Percentiles rank a stretch among this genome's conserved stretches.
These are phyloP conservation scores for Drosophila grimshawi DNA, from an alignment of 1,140 invertebrate species.

Conservation along the genomic window DNA sequence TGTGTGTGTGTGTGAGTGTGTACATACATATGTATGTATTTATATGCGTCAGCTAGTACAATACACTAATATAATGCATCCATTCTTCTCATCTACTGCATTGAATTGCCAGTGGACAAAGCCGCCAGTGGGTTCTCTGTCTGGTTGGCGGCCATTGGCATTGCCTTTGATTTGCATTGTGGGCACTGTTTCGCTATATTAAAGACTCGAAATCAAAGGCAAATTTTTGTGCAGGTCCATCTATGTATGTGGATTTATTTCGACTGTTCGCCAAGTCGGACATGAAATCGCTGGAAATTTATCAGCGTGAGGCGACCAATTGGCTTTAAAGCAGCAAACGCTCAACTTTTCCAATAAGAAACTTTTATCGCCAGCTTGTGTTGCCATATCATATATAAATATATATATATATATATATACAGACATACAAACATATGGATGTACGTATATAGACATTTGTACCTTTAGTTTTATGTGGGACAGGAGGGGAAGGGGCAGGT, in stretches of 20 bases:
- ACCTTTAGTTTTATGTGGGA: not conserved
- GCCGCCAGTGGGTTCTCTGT: not conserved
- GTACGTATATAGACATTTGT: not conserved
- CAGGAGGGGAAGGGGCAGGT: not conserved
- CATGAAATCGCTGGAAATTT: constrained; percentile 49
- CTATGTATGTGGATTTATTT: constrained; percentile 8
- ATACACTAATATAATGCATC: constrained; percentile 37
- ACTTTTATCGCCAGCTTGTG: constrained; percentile 53
- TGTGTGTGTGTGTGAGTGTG: not conserved
- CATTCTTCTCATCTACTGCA: constrained; percentile 12
- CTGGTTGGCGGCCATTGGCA: constrained; percentile 17
- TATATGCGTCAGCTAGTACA: constrained; percentile 23
- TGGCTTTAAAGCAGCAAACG: constrained; percentile 45
- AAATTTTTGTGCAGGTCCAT: not conserved
- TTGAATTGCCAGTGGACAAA: constrained; percentile 13
- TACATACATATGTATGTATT: not conserved
- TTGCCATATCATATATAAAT: constrained; percentile 32
- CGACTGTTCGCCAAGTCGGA: constrained; percentile 13
- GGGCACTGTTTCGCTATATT: constrained; percentile 25
- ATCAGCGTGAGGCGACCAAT: constrained; percentile 39
- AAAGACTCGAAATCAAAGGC: not conserved
- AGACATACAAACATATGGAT: constrained; percentile 6
- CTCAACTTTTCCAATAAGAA: constrained; percentile 55
- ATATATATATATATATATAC: constrained; percentile 23
- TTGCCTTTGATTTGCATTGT: constrained; percentile 45